These are phyloP conservation scores for Podarcis cretensis DNA, from an alignment of 2,113 vertebrate species.

Conservation along the genomic window DNA sequence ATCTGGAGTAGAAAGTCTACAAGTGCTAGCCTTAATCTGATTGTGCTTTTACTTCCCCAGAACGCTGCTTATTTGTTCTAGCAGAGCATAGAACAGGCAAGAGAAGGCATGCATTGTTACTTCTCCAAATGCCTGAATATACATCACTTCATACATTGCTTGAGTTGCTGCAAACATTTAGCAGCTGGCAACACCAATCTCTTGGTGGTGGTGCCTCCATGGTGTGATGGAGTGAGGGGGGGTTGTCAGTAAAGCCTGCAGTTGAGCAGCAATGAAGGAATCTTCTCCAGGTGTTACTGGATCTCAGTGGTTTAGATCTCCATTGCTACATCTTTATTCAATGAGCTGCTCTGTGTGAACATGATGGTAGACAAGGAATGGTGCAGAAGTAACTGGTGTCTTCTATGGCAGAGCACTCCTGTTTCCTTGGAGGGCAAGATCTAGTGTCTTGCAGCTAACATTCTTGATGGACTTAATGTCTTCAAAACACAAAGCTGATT, in stretches of 20 bases:
- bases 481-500: neutral
- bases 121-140: neutral
- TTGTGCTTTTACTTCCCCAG: neutral
- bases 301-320: neutral
- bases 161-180: neutral
- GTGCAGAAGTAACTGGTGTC: neutral
- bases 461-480: neutral
- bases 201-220: neutral
- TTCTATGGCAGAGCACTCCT: neutral
- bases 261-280: neutral
- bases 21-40: neutral
- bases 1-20: neutral
- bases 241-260: neutral
- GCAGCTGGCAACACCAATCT: neutral
- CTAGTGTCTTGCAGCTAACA: neutral
- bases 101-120: neutral
- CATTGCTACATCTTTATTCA: neutral
- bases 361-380: neutral
- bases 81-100: neutral
- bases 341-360: neutral
- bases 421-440: neutral
- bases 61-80: neutral
- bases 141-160: neutral
- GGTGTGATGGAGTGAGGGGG: neutral
- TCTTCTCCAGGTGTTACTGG: neutral